Conservation (phyloP, 2,888 invertebrate species). For the Nomada lathburiana region DNA sequence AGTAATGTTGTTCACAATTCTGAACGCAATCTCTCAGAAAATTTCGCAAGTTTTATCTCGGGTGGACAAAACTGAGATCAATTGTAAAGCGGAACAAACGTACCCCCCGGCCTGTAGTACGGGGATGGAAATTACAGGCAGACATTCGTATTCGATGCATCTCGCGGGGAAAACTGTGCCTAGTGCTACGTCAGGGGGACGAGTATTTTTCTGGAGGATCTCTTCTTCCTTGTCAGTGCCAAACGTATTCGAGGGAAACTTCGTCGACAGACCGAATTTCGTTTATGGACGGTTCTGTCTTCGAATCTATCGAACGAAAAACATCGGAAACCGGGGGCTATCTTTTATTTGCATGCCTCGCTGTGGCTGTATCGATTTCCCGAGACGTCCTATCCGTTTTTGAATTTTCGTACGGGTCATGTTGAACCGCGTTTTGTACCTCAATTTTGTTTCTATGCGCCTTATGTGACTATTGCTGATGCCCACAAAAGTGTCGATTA, state of each 20-base stretch:
- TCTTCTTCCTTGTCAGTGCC: conserved; percentile 41
- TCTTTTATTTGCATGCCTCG: conserved; percentile 8
- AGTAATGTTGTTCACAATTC: too few relatives aligned
- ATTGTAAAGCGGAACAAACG: conserved; percentile 4
- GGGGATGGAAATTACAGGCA: conserved; percentile 7
- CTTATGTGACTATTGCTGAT: too few relatives aligned
- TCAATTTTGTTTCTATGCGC: neutral
- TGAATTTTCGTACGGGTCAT: neutral
- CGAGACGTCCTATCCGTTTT: neutral
- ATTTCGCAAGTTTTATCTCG: neutral
- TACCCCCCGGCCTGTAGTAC: neutral
- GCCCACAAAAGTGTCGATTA: too few relatives aligned
- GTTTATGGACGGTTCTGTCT: conserved; percentile 4
- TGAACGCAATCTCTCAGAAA: too few relatives aligned
- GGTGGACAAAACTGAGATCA: neutral
- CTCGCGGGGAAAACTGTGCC: conserved; percentile 23
- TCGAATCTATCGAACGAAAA: conserved; percentile 15
- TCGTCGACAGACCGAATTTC: conserved; percentile 39
- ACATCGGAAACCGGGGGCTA: conserved; percentile 11
- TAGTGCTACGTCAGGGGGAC: conserved; percentile 33
- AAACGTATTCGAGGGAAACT: conserved; percentile 29
- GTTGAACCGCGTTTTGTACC: neutral
- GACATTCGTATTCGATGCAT: conserved; percentile 25
- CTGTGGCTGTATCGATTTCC: conserved; percentile 3
- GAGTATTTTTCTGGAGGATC: conserved; percentile 45